Conservation (phyloP, 2,113 vertebrate species). For the Octodon degus region DNA sequence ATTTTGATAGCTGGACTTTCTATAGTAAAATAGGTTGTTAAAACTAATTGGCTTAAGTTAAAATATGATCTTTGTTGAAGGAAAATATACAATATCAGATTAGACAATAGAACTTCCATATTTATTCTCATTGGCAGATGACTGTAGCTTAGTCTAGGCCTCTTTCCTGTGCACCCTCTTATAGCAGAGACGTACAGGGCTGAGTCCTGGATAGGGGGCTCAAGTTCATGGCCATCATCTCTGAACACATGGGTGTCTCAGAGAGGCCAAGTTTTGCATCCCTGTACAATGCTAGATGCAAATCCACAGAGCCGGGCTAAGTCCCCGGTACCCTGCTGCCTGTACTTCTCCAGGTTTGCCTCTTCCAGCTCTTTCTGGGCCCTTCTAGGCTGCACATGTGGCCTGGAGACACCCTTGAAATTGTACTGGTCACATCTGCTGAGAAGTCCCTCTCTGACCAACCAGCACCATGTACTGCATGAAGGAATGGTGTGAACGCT, state of each 20-base stretch:
- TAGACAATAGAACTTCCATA: not conserved
- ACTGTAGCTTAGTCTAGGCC: not conserved
- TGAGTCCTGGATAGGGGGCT: not conserved
- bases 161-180: not conserved
- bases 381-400: not conserved
- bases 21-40: not conserved
- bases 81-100: not conserved
- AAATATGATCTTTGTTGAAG: not conserved
- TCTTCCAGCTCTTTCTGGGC: not conserved
- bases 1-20: constrained; percentile 17
- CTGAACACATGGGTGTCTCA: not conserved
- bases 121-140: not conserved
- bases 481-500: not conserved
- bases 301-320: not conserved
- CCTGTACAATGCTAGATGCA: not conserved
- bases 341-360: not conserved
- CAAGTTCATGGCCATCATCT: not conserved
- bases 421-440: not conserved
- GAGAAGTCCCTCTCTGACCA: not conserved
- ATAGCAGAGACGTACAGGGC: no score
- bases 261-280: not conserved
- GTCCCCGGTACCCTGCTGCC: not conserved
- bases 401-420: not conserved
- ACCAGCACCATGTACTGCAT: not conserved
- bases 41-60: constrained; percentile 31